Conservation (phyloP, 2,888 invertebrate genomes). For the Spatulosminthurus flaviceps region DNA sequence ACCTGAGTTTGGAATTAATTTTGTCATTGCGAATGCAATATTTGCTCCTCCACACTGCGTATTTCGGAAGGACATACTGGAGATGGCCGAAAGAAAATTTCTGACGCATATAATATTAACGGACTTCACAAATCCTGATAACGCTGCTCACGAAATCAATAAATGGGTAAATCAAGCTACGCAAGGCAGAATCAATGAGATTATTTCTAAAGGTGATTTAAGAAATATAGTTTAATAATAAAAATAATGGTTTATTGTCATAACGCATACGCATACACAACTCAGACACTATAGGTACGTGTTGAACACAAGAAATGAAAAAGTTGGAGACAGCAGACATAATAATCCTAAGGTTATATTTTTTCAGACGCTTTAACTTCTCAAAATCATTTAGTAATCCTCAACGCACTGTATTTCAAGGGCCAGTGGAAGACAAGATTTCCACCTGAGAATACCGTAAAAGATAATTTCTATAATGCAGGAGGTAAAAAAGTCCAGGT, state of each 20-base stretch:
- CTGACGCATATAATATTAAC: neutral
- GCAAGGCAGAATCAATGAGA: neutral
- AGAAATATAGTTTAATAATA: too few relatives aligned
- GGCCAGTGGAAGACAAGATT: neutral
- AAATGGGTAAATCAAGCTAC: neutral
- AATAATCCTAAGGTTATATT: too few relatives aligned
- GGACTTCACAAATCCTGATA: neutral
- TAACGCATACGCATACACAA: too few relatives aligned
- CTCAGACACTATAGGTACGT: too few relatives aligned
- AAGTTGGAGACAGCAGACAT: too few relatives aligned
- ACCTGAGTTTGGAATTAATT: neutral
- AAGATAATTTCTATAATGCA: neutral
- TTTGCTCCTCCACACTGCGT: neutral
- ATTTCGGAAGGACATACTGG: neutral
- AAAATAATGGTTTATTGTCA: too few relatives aligned
- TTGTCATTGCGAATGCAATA: neutral
- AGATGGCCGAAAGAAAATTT: neutral
- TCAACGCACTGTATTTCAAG: neutral
- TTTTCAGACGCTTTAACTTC: neutral
- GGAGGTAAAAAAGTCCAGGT: neutral
- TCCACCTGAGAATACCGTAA: neutral
- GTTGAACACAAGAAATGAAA: too few relatives aligned
- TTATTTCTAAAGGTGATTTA: neutral
- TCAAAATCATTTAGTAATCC: neutral
- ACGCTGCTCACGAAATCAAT: neutral